phyloP scores from a whole-genome alignment of 2,797 vertebrate species.

The Dryobates pubescens region DNA sequence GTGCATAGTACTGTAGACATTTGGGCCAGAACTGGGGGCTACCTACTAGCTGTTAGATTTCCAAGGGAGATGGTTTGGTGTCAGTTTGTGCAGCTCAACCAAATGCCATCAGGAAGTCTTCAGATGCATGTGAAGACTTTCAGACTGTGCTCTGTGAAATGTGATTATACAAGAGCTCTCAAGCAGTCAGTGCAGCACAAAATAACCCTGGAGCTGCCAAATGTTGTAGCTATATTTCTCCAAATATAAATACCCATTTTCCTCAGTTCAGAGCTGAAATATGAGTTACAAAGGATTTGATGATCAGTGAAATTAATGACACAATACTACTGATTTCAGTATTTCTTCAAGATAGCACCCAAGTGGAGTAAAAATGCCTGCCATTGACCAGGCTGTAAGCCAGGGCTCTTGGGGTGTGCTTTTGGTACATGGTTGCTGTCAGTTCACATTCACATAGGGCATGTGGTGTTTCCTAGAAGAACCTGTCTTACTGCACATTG shows the following conservation, averaged over 20 bases:
- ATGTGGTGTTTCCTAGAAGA: background rate
- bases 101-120: background rate
- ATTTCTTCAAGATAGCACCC: background rate
- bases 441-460: background rate
- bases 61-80: background rate
- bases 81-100: background rate
- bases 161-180: background rate
- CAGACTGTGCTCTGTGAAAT: background rate
- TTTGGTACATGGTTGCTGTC: background rate
- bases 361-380: background rate
- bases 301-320: background rate
- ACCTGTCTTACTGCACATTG: background rate
- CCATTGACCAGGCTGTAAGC: background rate
- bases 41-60: background rate
- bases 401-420: background rate
- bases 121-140: background rate
- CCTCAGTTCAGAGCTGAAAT: background rate
- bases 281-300: background rate
- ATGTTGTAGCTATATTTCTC: background rate
- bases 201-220: background rate
- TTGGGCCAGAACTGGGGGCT: background rate
- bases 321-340: background rate
- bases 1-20: background rate
- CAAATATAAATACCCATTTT: background rate
- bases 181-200: background rate